A percentile compares a stretch with the other conserved stretches of the same genome.
These are phyloP conservation scores for Eolophus roseicapilla DNA, from an alignment of 2,113 vertebrate genomes.

Conservation along the genomic window DNA sequence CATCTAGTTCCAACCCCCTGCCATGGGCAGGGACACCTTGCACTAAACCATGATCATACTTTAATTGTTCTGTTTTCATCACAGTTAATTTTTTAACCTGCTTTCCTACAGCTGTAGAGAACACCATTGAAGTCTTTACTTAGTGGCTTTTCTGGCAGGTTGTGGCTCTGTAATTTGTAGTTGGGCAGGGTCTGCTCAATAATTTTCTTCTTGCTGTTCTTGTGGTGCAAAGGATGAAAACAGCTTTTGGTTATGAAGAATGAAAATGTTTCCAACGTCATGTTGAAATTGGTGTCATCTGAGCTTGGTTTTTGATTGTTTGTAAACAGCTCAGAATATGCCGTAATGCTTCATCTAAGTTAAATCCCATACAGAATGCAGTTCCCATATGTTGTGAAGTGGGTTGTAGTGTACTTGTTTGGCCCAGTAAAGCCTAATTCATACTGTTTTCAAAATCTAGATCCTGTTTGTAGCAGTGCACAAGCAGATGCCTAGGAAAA, in stretches of 20 bases:
- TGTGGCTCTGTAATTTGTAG: not conserved
- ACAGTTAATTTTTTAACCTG: not conserved
- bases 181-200: not conserved
- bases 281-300: not conserved
- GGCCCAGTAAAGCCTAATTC: not conserved
- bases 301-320: not conserved
- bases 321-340: not conserved
- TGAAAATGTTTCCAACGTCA: not conserved
- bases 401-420: not conserved
- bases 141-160: not conserved
- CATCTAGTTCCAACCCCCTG: no score
- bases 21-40: no score
- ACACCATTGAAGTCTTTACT: not conserved
- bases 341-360: not conserved
- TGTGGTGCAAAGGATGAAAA: not conserved
- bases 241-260: not conserved
- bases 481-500: not conserved
- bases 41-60: not conserved
- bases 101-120: not conserved
- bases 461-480: not conserved
- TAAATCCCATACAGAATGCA: not conserved
- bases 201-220: not conserved
- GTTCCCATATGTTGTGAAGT: accelerated
- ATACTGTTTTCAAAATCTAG: not conserved
- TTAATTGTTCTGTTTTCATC: not conserved